Conservation (phyloP, 2,113 vertebrate species). For the Isichthys henryi region DNA sequence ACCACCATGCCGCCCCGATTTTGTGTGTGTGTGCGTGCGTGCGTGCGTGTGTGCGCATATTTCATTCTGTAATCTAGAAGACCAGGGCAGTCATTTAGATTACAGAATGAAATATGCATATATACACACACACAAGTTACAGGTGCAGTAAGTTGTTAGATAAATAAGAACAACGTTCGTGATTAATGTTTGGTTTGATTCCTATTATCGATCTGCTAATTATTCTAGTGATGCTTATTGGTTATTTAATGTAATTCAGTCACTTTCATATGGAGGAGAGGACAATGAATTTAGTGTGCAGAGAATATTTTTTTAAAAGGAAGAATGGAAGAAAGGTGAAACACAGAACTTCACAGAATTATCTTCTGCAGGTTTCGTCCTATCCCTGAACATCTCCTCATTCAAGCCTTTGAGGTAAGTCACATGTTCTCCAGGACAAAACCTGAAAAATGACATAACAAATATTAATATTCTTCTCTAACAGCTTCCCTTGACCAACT, state of each 20-base stretch:
- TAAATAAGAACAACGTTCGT: background rate
- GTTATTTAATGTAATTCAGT: background rate
- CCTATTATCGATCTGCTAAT: background rate
- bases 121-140: background rate
- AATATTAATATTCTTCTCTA: background rate
- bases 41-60: no score
- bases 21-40: no score
- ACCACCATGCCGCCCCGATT: no score
- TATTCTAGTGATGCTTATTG: background rate
- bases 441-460: background rate
- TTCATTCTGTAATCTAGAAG: no score
- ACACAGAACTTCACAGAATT: background rate
- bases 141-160: background rate
- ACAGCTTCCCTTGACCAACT: background rate
- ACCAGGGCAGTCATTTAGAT: background rate
- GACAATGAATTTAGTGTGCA: background rate
- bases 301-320: background rate
- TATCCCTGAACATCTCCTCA: slow-evolving; percentile 72
- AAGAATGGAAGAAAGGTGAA: background rate
- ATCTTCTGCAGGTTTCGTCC: slow-evolving; percentile 67
- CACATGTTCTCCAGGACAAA: background rate
- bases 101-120: background rate
- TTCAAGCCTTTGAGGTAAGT: slow-evolving; percentile 83
- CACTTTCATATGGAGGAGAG: background rate
- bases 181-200: background rate